phyloP scores from a whole-genome alignment of 1,140 invertebrate species.

The Pissodes strobi region DNA sequence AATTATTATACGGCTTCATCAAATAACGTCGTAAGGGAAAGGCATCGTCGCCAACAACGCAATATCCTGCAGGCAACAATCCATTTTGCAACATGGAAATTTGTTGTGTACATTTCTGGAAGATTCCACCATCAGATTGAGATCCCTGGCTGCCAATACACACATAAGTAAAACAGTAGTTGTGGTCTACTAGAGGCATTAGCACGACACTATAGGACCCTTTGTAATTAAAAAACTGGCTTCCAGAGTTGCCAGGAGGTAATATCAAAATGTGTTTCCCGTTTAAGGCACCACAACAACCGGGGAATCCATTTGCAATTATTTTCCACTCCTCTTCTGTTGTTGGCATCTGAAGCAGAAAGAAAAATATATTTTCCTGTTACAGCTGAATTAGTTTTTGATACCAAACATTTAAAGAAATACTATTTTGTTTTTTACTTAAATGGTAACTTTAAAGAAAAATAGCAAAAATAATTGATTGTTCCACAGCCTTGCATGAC shows the following conservation, averaged over 20 bases:
- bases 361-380: no score
- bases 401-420: no score
- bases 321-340: slow-evolving; percentile 3
- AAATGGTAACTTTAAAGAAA: no score
- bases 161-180: not conserved
- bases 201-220: not conserved
- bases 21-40: not conserved
- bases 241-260: not conserved
- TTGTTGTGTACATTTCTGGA: not conserved
- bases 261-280: no score
- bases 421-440: no score
- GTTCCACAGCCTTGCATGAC: no score
- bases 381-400: no score
- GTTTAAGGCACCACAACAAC: not conserved
- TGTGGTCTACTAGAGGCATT: no score
- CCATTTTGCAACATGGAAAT: not conserved
- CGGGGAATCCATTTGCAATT: not conserved
- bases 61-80: no score
- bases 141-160: not conserved
- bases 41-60: no score
- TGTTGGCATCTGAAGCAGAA: no score
- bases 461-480: no score
- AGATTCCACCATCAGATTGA: not conserved
- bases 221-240: not conserved
- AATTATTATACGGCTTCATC: not conserved